Conservation (phyloP, 1,140 invertebrate genomes). For the Gonioctena quinquepunctata region DNA sequence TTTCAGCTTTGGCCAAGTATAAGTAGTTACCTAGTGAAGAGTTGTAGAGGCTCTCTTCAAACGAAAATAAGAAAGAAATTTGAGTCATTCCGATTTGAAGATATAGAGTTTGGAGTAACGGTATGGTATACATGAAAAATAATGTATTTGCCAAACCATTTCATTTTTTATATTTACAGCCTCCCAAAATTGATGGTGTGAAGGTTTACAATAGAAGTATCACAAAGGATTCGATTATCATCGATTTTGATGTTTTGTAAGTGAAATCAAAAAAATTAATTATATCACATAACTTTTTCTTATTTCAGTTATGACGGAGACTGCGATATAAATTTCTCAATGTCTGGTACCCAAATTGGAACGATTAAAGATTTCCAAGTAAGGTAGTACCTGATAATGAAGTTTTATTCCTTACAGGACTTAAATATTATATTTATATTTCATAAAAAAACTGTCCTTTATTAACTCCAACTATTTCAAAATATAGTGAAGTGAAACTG, state of each 20-base stretch:
- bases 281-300: not conserved
- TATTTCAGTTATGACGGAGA: conserved; percentile 84
- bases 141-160: too few species aligned
- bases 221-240: conserved; percentile 89
- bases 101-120: conserved; percentile 87
- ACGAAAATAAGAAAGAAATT: conserved; percentile 81
- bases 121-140: conserved; percentile 61
- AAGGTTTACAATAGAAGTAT: conserved; percentile 92
- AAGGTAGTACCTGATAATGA: too few species aligned
- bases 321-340: conserved; percentile 85
- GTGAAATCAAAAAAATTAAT: conserved; percentile 47
- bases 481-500: not conserved
- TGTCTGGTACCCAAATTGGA: conserved; percentile 75
- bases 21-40: conserved; percentile 78
- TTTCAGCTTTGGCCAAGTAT: conserved; percentile 93
- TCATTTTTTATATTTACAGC: conserved; percentile 69
- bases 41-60: conserved; percentile 82
- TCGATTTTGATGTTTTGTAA: conserved; percentile 92
- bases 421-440: too few species aligned
- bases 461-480: too few species aligned
- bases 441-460: too few species aligned
- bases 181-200: conserved; percentile 86
- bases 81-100: conserved; percentile 86
- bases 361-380: conserved; percentile 84
- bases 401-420: too few species aligned